phyloP scores from a whole-genome alignment of 1,140 invertebrate species.

The Dinoponera quadriceps region DNA sequence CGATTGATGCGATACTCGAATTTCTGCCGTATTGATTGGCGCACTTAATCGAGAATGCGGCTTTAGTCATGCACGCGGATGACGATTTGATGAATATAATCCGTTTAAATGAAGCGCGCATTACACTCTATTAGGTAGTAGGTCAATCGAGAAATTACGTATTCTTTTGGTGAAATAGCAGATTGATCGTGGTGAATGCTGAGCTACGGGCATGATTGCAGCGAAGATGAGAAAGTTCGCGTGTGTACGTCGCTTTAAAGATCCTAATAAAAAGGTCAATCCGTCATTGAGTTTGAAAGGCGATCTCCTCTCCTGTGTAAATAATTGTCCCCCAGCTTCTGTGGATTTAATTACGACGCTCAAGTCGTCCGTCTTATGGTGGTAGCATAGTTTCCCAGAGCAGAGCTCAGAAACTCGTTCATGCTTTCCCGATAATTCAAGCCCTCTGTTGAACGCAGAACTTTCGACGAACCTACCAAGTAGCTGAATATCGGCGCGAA shows the following conservation, averaged over 20 bases:
- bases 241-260: not conserved
- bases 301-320: slow-evolving; percentile 15
- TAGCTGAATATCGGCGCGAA: slow-evolving; percentile 11
- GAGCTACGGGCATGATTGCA: not conserved
- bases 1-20: slow-evolving; percentile 12
- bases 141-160: slow-evolving; percentile 23
- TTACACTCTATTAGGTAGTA: slow-evolving; percentile 40
- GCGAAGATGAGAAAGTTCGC: not conserved
- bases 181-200: not conserved
- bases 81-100: slow-evolving; percentile 35
- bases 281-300: slow-evolving; percentile 7
- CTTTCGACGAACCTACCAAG: slow-evolving; percentile 33
- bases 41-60: slow-evolving; percentile 22
- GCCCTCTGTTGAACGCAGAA: slow-evolving; percentile 31
- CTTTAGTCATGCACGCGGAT: slow-evolving; percentile 14
- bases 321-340: slow-evolving; percentile 29
- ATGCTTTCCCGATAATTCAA: slow-evolving; percentile 58
- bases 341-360: slow-evolving; percentile 35
- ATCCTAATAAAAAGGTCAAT: slow-evolving; percentile 7
- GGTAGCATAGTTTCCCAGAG: slow-evolving; percentile 25
- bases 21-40: not conserved
- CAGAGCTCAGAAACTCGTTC: slow-evolving; percentile 36
- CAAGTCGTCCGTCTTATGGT: slow-evolving; percentile 35
- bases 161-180: not conserved
- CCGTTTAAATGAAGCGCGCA: slow-evolving; percentile 19